Conservation (phyloP, 2,797 vertebrate genomes). For the Chrosomus eos region DNA sequence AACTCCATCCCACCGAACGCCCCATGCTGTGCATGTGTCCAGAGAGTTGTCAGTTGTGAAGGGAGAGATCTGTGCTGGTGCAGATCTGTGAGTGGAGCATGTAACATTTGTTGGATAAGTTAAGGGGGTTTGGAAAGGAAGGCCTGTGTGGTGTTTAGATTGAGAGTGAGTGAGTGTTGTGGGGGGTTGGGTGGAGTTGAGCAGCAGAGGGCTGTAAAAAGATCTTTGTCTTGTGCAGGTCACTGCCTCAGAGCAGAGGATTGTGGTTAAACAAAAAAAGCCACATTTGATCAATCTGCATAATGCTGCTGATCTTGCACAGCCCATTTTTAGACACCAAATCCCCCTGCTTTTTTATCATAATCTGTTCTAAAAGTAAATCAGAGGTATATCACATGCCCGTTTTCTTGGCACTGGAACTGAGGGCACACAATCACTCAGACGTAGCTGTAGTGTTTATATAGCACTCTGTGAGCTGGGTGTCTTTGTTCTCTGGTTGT, state of each 20-base stretch:
- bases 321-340: conserved; percentile 40
- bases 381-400: conserved; percentile 29
- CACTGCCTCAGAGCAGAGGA: conserved; percentile 58
- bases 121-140: conserved; percentile 35
- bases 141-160: conserved; percentile 59
- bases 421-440: conserved; percentile 21
- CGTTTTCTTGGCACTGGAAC: conserved; percentile 19
- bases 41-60: conserved; percentile 30
- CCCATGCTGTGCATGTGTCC: neutral
- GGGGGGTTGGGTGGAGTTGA: conserved; percentile 61
- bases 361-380: conserved; percentile 29
- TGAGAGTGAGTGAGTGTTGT: conserved; percentile 50
- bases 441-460: conserved; percentile 26
- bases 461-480: neutral
- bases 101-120: conserved; percentile 53
- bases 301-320: conserved; percentile 53
- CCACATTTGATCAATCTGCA: conserved; percentile 56
- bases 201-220: conserved; percentile 59
- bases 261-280: conserved; percentile 58
- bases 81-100: conserved; percentile 17
- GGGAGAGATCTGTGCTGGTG: conserved; percentile 4
- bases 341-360: conserved; percentile 32
- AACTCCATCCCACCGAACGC: neutral
- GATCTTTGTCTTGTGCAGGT: conserved; percentile 66
- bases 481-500: conserved; percentile 46